Evolutionary conservation across 2,888 invertebrate genomes (phyloP), one percentile per base, ranked within the genome.

Genomic region (Pomacea canaliculata): DNA sequence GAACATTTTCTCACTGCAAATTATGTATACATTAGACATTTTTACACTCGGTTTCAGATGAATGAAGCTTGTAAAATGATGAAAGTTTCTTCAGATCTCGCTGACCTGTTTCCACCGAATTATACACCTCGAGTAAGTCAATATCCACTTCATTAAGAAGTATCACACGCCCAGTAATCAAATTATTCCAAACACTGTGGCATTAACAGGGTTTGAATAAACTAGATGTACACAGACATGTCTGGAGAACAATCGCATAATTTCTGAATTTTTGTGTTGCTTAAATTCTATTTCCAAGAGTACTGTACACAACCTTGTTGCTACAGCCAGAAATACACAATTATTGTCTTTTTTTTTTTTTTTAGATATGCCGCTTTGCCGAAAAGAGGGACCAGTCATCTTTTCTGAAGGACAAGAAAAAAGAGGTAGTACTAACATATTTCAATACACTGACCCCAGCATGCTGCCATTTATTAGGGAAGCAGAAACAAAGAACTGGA

Each of bases 41-140:
- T 5, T 56, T 16, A 19, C 63, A 12, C 8, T 13, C 10, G 37
- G 62, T 59, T 75, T 12, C 70, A 70, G 75, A 75, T 75, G 65
- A 75, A 62, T 18, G 62, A 46, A 18, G 74, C 74, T n/a, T 74
- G 74, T 67, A 62, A 51, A 46, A n/a, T 68, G n/a, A 74, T 74
- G 62, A 62, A 74, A 16, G 49, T 49, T 10, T 19, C 59, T 2
- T 2, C n/a, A 46, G 27, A 9, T 49, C 27, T 74, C 48, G 3
- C 5, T 23, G 62, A 18, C 5, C n/a, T 23, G 48, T 69, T 74
- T 37, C 69, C 74, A 10, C 37, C 37, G 37, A 37, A 37, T 46
- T 46, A 74, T 48, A 68, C 23, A 9, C 74, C 63, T n/a, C n/a
- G 10, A 19, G 63, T 63, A 63, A 56, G 37, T 56, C 51, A 2